Conservation (phyloP, 2,797 vertebrate species). For the Semotilus atromaculatus region DNA sequence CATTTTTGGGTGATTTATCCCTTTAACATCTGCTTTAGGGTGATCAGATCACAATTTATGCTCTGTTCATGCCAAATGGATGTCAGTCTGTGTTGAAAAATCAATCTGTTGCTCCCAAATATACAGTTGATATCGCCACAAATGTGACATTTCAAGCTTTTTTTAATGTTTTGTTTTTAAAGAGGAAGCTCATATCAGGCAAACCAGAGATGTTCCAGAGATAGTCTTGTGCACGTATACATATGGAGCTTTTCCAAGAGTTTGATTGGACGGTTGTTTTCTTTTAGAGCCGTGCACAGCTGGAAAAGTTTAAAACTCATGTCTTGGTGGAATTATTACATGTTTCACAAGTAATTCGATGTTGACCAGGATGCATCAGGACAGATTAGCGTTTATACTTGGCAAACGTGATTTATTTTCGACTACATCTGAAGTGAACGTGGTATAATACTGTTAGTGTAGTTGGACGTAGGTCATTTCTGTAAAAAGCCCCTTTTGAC, state of each 20-base stretch:
- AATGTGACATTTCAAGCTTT: not conserved
- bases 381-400: constrained; percentile 17
- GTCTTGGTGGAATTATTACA: constrained; percentile 9
- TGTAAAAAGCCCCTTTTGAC: too few relatives aligned
- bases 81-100: not conserved
- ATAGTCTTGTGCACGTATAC: constrained; percentile 44
- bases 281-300: constrained; percentile 23
- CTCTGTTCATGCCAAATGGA: not conserved
- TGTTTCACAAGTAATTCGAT: constrained; percentile 21
- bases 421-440: not conserved
- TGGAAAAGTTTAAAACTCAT: constrained; percentile 36
- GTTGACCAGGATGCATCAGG: constrained; percentile 15
- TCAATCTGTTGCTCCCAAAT: not conserved
- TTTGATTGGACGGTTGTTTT: constrained; percentile 43
- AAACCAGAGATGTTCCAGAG: constrained; percentile 1
- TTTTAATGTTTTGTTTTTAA: not conserved
- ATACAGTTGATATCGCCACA: not conserved
- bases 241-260: constrained; percentile 64
- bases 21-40: not conserved
- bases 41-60: not conserved
- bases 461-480: too few relatives aligned
- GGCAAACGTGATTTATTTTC: not conserved
- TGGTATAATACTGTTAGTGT: too few relatives aligned
- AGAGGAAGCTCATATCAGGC: not conserved
- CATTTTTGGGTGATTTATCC: not conserved